These are phyloP conservation scores for Muscicapa comitata DNA, from an alignment of 2,797 vertebrate genomes.

Conservation along the genomic window DNA sequence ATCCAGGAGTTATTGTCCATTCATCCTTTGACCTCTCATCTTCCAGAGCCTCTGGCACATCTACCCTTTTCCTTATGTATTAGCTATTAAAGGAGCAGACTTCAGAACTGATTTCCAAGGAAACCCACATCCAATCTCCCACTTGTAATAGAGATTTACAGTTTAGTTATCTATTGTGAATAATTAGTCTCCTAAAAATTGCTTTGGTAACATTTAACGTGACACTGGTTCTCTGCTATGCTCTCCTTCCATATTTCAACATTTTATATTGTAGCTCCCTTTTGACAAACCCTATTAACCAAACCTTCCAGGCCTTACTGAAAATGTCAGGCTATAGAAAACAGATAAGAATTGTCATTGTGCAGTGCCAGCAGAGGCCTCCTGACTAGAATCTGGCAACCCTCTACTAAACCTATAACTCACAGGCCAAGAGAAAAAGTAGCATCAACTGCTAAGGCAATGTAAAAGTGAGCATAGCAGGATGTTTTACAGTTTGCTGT, in stretches of 20 bases:
- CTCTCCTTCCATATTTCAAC: conserved; percentile 58
- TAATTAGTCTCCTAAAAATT: conserved; percentile 68
- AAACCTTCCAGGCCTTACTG: conserved; percentile 52
- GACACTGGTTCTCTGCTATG: conserved; percentile 12
- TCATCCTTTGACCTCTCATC: conserved; percentile 52
- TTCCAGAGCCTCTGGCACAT: conserved; percentile 35
- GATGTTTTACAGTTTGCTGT: background rate
- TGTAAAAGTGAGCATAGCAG: background rate
- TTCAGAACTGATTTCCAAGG: conserved; percentile 28
- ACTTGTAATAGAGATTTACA: conserved; percentile 58
- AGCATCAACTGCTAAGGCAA: background rate
- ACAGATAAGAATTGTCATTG: conserved; percentile 24
- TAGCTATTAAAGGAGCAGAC: conserved; percentile 17
- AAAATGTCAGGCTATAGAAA: conserved; percentile 49
- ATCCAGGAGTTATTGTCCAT: conserved; percentile 26
- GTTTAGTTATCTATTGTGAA: conserved; percentile 68
- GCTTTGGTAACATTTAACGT: conserved; percentile 61
- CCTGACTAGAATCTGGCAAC: background rate
- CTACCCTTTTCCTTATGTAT: conserved; percentile 14
- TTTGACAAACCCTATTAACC: conserved; percentile 58
- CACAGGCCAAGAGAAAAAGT: background rate
- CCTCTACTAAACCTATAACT: conserved; percentile 20
- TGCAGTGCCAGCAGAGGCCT: background rate
- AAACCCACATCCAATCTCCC: background rate
- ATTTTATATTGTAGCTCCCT: conserved; percentile 34